A percentile compares a stretch with the other conserved stretches of the same genome.
Conservation (phyloP, 1,140 invertebrate species). For the Aphelenchoides besseyi region DNA sequence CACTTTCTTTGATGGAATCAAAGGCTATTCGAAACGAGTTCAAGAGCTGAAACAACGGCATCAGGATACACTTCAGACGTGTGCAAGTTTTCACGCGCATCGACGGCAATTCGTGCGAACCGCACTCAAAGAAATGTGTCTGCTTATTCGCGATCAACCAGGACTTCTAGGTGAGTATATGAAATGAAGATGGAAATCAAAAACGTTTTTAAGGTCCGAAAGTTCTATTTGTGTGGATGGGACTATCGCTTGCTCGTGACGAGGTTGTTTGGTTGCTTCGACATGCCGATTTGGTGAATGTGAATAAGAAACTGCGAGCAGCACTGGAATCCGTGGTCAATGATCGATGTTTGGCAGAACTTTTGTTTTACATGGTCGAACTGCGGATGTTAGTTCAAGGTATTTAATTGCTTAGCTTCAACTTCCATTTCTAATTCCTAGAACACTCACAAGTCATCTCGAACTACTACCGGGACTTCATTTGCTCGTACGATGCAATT, state of each 20-base stretch:
- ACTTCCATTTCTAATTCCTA: not conserved
- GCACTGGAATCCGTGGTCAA: constrained; percentile 62
- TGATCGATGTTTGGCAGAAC: constrained; percentile 82
- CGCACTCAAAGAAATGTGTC: constrained; percentile 85
- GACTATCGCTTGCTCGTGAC: constrained; percentile 85
- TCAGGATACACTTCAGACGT: constrained; percentile 42
- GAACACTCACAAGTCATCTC: constrained; percentile 5
- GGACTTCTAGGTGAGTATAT: constrained; percentile 77
- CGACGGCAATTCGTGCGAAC: constrained; percentile 90
- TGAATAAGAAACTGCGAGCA: constrained; percentile 68
- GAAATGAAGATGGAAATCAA: no score
- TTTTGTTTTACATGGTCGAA: constrained; percentile 97
- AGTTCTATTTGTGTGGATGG: constrained; percentile 93
- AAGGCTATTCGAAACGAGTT: constrained; percentile 69
- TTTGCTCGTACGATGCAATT: constrained; percentile 89
- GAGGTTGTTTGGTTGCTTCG: constrained; percentile 93
- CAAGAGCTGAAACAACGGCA: constrained; percentile 53
- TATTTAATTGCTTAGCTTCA: not conserved
- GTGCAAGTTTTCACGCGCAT: constrained; percentile 70
- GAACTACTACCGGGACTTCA: constrained; percentile 67
- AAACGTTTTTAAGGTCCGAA: constrained; percentile 59
- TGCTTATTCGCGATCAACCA: constrained; percentile 94
- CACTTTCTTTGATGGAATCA: constrained; percentile 86
- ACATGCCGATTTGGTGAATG: constrained; percentile 74
- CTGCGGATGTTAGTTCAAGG: constrained; percentile 66